Conservation (phyloP, 2,797 vertebrate species). For the Helarctos malayanus region DNA sequence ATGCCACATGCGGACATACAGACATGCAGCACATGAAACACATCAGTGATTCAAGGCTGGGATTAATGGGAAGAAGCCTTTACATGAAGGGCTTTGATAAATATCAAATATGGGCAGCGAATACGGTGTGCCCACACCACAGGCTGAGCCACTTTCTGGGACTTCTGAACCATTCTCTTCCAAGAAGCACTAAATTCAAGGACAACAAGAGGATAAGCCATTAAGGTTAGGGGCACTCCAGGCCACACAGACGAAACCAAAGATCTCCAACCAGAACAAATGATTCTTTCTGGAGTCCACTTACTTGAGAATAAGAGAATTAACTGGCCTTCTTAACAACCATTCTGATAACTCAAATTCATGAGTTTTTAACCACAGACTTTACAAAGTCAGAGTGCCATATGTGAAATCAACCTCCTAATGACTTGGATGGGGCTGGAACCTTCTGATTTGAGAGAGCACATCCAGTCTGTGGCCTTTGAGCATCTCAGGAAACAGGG, state of each 20-base stretch:
- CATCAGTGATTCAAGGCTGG: neutral
- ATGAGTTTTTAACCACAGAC: neutral
- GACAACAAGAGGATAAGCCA: neutral
- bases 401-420: neutral
- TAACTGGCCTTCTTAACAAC: neutral
- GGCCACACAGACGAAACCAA: neutral
- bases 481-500: neutral
- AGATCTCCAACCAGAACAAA: neutral
- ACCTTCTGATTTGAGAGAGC: neutral
- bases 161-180: neutral
- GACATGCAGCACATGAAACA: neutral
- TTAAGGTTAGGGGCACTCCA: neutral
- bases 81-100: neutral
- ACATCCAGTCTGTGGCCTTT: neutral
- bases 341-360: neutral
- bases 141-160: neutral
- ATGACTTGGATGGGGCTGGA: neutral
- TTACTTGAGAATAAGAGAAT: neutral
- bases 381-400: neutral
- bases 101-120: neutral
- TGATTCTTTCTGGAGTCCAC: neutral
- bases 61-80: neutral
- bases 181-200: neutral
- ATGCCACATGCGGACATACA: fast-evolving
- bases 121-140: neutral